Percentiles rank a stretch among this genome's conserved stretches.
These are phyloP conservation scores for Cassiopea xamachana DNA, from an alignment of 30 jellyfish, hydroid and myxozoan genomes.

Conservation along the genomic window DNA sequence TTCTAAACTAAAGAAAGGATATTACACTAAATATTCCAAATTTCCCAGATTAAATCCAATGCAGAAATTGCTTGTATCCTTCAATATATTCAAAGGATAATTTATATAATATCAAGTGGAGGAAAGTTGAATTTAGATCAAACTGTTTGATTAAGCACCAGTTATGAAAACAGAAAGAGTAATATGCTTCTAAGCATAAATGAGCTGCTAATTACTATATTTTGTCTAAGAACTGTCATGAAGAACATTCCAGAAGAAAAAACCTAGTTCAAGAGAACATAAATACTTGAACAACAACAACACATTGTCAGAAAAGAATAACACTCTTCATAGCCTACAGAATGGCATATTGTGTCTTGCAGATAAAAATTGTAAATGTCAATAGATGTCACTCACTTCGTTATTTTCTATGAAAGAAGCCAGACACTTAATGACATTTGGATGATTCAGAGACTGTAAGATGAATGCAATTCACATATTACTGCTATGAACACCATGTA, in stretches of 20 bases:
- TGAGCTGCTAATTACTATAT: background rate
- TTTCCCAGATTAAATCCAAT: too few relatives aligned
- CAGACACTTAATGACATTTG: slow-evolving; percentile 94
- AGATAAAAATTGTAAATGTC: background rate
- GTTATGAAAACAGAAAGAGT: background rate
- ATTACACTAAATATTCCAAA: too few relatives aligned
- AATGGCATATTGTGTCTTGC: too few relatives aligned
- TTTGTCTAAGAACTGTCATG: background rate
- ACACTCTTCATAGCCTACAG: too few relatives aligned
- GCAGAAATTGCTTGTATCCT: too few relatives aligned
- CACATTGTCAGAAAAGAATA: too few relatives aligned
- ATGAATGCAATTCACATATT: background rate
- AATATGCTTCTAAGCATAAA: background rate
- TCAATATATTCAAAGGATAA: too few relatives aligned
- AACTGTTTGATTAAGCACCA: background rate
- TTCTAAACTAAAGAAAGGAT: too few relatives aligned
- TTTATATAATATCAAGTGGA: too few relatives aligned
- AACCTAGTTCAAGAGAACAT: too few relatives aligned
- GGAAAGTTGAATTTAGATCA: too few relatives aligned
- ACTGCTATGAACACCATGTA: background rate
- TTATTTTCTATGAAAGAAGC: slow-evolving; percentile 98
- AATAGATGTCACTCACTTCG: slow-evolving; percentile 47
- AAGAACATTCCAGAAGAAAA: background rate
- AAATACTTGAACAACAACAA: too few relatives aligned
- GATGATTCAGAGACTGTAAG: slow-evolving; percentile 90